These are phyloP conservation scores for Steinernema scapterisci DNA, from an alignment of 2,888 invertebrate species.

Conservation along the genomic window DNA sequence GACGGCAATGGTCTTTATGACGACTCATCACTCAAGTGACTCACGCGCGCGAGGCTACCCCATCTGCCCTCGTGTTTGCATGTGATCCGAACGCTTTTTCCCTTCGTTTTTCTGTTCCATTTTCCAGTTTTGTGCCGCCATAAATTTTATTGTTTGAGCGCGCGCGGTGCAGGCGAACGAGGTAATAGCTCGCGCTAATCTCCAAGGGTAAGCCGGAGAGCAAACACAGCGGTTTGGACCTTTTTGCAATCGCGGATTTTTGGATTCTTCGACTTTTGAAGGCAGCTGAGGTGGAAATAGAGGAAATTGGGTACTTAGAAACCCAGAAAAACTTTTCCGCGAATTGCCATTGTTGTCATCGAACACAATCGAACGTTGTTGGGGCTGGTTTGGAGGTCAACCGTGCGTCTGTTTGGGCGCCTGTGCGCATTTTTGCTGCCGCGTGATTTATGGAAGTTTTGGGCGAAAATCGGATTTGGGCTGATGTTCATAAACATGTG, in stretches of 20 bases:
- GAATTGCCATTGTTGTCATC: not conserved
- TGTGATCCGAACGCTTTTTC: too few species aligned
- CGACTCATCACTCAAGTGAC: not conserved
- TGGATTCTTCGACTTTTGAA: not conserved
- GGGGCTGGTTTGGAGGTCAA: not conserved
- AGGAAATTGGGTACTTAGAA: not conserved
- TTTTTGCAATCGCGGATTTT: not conserved
- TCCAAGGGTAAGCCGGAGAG: not conserved
- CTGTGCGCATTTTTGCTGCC: not conserved
- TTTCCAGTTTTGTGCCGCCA: not conserved
- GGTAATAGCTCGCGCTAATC: not conserved
- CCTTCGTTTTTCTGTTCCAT: not conserved
- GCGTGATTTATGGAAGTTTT: not conserved
- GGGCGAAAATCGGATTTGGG: not conserved
- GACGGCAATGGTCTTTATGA: conserved; percentile 1
- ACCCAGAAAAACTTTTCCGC: not conserved
- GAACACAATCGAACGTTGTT: not conserved
- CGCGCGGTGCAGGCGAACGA: not conserved
- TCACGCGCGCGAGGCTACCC: not conserved
- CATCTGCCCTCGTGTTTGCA: not conserved
- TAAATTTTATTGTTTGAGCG: not conserved
- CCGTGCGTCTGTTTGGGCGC: not conserved
- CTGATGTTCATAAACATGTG: not conserved
- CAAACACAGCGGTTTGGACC: not conserved
- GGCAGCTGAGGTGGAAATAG: not conserved